These are phyloP conservation scores for Condylura cristata DNA, from an alignment of 2,113 vertebrate genomes.

Conservation along the genomic window DNA sequence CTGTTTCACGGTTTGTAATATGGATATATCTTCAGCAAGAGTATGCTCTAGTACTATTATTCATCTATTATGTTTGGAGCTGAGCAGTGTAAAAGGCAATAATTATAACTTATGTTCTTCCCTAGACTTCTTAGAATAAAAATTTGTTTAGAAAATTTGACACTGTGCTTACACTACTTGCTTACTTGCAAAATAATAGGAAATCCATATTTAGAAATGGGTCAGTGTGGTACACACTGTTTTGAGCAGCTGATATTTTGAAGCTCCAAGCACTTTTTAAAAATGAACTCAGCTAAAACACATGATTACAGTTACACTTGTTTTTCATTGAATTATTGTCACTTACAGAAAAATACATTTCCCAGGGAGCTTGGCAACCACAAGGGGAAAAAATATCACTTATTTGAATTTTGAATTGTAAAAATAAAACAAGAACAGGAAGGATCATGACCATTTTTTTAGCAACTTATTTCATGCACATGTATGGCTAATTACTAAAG, in stretches of 20 bases:
- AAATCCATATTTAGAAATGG: slow-evolving; percentile 33
- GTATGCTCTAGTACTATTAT: neutral
- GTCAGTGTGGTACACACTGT: neutral
- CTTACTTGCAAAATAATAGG: slow-evolving; percentile 9
- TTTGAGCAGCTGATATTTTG: slow-evolving; percentile 46
- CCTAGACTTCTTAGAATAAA: slow-evolving; percentile 10
- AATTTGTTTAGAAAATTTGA: slow-evolving; percentile 48
- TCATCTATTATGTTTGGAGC: slow-evolving; percentile 9
- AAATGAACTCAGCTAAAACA: slow-evolving; percentile 35
- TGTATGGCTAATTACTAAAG: slow-evolving; percentile 45
- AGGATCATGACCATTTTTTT: neutral
- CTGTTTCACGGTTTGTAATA: neutral
- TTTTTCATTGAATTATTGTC: slow-evolving; percentile 4
- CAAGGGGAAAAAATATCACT: neutral
- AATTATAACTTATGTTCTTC: neutral
- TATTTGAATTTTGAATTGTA: neutral
- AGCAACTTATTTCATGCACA: slow-evolving; percentile 69
- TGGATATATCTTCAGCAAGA: neutral
- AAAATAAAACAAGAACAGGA: slow-evolving; percentile 28
- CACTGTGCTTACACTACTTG: neutral
- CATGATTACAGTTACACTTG: neutral
- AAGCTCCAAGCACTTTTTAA: slow-evolving; percentile 16
- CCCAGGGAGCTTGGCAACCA: neutral
- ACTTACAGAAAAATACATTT: slow-evolving; percentile 8
- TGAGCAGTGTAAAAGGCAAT: neutral